Conservation (phyloP, 2,113 vertebrate species). For the Lates calcarifer region DNA sequence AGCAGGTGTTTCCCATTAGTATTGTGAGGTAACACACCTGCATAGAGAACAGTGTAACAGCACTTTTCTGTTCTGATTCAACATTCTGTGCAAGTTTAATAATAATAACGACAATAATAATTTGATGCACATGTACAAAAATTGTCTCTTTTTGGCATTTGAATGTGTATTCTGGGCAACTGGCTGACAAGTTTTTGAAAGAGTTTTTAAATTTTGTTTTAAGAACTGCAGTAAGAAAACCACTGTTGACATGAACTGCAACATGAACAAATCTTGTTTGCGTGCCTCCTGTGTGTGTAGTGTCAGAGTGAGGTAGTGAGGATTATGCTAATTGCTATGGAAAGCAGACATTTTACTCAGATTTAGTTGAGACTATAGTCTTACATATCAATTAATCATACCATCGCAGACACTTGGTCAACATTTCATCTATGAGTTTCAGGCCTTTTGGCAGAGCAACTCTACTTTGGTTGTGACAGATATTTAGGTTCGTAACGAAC, state of each 20-base stretch:
- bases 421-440: background rate
- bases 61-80: background rate
- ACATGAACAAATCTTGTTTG: background rate
- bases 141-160: background rate
- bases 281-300: background rate
- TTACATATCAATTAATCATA: background rate
- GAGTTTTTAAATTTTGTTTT: too few relatives aligned
- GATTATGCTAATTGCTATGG: background rate
- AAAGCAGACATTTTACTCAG: background rate
- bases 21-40: background rate
- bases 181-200: background rate
- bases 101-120: background rate
- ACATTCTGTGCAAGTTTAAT: background rate
- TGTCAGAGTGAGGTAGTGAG: background rate
- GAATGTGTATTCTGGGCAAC: background rate
- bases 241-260: too few relatives aligned
- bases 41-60: background rate
- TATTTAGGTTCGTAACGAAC: background rate
- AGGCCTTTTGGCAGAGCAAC: background rate
- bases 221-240: background rate
- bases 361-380: background rate
- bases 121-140: background rate
- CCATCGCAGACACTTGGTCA: background rate
- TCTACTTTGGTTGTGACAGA: slow-evolving; percentile 13
- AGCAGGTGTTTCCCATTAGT: slow-evolving; percentile 3